These are phyloP conservation scores for Tricholauxania praeusta DNA, from an alignment of 2,888 invertebrate genomes.

Conservation along the genomic window DNA sequence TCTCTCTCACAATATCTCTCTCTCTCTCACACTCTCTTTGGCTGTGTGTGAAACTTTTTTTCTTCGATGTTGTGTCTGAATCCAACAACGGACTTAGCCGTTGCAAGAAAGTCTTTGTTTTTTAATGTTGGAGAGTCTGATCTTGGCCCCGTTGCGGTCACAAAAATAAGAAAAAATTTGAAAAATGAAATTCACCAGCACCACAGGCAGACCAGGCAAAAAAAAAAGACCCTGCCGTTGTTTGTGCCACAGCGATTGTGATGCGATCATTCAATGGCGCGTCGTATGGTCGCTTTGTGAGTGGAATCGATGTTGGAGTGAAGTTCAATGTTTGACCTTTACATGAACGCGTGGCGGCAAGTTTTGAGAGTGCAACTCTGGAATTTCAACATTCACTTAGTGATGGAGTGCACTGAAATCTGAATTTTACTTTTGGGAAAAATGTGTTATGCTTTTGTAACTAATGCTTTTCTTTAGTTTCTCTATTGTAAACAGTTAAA, in stretches of 20 bases:
- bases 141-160: slow-evolving; percentile 29
- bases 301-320: slow-evolving; percentile 9
- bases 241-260: too few species aligned
- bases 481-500: too few species aligned
- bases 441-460: too few species aligned
- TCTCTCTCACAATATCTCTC: too few species aligned
- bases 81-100: neutral
- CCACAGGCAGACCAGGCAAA: neutral
- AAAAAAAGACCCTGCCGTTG: neutral
- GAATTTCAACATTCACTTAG: too few species aligned
- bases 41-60: too few species aligned
- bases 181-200: too few species aligned
- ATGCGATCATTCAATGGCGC: too few species aligned
- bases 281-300: neutral
- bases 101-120: neutral
- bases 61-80: neutral
- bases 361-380: neutral
- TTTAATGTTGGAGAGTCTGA: slow-evolving; percentile 16
- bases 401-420: neutral
- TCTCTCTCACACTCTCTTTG: too few species aligned
- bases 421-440: neutral
- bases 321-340: slow-evolving; percentile 21
- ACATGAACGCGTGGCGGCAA: slow-evolving; percentile 4
- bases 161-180: neutral
- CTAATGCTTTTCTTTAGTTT: too few species aligned